phyloP scores from a whole-genome alignment of 2,888 invertebrate genomes.

The Limnephilus auricula region DNA sequence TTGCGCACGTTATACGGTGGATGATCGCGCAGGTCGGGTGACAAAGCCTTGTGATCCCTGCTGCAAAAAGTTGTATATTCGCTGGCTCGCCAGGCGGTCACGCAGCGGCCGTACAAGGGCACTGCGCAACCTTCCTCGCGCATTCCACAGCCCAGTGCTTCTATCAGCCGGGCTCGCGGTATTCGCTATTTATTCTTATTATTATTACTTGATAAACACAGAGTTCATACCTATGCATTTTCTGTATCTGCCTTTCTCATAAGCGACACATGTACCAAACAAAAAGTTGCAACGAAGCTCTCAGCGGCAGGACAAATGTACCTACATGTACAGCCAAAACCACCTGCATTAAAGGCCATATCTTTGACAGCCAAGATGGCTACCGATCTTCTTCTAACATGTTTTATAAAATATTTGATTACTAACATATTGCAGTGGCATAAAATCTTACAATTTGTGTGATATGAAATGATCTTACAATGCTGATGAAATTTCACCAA shows the following conservation, averaged over 20 bases:
- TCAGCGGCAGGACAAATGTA: background rate
- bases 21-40: background rate
- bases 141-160: slow-evolving; percentile 49
- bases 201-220: background rate
- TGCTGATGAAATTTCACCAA: too few relatives aligned
- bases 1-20: background rate
- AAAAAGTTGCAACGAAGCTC: background rate
- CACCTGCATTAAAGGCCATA: too few relatives aligned
- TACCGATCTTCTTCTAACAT: too few relatives aligned
- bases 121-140: slow-evolving; percentile 59
- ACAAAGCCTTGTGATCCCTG: background rate
- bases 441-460: too few relatives aligned
- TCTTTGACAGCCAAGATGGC: background rate
- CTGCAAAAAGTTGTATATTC: slow-evolving; percentile 40
- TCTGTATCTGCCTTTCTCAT: background rate
- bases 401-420: too few relatives aligned
- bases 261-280: background rate
- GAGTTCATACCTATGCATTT: background rate
- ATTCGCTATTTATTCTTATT: background rate
- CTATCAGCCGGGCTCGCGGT: background rate
- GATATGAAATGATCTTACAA: too few relatives aligned
- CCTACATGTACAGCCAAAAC: too few relatives aligned
- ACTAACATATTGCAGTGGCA: too few relatives aligned
- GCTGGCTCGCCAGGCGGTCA: background rate
- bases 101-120: slow-evolving; percentile 55